Conservation (phyloP, 1,140 invertebrate genomes). For the Plutomurus gul region DNA sequence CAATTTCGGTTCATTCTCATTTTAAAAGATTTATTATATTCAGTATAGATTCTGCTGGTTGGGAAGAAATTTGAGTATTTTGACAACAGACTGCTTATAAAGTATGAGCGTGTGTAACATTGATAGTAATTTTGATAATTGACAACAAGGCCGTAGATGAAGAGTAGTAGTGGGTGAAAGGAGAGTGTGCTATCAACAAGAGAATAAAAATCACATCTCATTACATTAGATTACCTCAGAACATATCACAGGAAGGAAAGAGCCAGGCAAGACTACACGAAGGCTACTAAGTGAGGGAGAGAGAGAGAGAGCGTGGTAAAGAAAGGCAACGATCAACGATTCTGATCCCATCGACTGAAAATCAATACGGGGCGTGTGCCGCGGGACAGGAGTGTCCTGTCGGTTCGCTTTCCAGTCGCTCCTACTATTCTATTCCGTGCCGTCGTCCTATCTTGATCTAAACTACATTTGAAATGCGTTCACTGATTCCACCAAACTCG, state of each 20-base stretch:
- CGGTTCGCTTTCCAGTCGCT: neutral
- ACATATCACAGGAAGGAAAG: neutral
- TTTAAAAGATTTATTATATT: too few species aligned
- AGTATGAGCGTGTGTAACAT: neutral
- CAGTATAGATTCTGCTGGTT: too few species aligned
- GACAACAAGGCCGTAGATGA: neutral
- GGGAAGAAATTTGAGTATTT: neutral
- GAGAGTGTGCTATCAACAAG: conserved; percentile 17
- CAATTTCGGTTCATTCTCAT: too few species aligned
- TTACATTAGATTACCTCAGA: neutral
- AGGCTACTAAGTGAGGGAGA: too few species aligned
- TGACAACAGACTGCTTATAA: neutral
- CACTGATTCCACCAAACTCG: neutral
- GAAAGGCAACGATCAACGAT: neutral
- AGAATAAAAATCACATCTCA: conserved; percentile 30
- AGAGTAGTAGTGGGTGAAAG: neutral
- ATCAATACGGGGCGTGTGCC: conserved; percentile 24
- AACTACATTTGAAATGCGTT: neutral
- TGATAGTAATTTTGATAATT: conserved; percentile 11
- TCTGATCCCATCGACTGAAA: conserved; percentile 17
- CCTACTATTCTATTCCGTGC: neutral
- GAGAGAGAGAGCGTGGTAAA: neutral
- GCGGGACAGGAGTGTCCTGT: neutral
- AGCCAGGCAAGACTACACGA: too few species aligned
- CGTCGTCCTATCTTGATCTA: neutral